A percentile compares a stretch with the other conserved stretches of the same genome.
These are phyloP conservation scores for Discoglossus pictus DNA, from an alignment of 2,797 vertebrate species.

Conservation along the genomic window DNA sequence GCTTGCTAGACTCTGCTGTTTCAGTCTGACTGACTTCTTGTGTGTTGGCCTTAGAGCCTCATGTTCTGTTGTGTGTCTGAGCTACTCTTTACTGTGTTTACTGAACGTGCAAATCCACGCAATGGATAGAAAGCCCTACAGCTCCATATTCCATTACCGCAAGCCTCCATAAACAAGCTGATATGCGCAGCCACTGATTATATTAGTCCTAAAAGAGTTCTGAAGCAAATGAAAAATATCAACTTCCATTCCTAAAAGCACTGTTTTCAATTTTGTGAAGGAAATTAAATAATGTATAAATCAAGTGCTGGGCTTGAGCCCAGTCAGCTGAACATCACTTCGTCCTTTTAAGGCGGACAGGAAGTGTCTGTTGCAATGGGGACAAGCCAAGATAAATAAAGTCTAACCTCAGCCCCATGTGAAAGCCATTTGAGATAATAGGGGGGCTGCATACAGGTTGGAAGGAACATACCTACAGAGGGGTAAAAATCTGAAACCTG, in stretches of 20 bases:
- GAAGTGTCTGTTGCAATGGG: conserved; percentile 81
- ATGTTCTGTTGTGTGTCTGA: conserved; percentile 41
- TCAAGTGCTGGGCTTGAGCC: conserved; percentile 75
- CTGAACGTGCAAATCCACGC: conserved; percentile 35
- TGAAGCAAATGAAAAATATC: conserved; percentile 78
- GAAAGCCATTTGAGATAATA: conserved; percentile 87
- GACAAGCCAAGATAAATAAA: conserved; percentile 86
- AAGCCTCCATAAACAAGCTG: conserved; percentile 70
- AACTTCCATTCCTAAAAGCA: conserved; percentile 72
- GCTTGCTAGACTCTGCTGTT: conserved; percentile 1
- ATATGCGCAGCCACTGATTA: conserved; percentile 71
- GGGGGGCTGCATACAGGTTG: conserved; percentile 69
- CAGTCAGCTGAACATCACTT: conserved; percentile 83
- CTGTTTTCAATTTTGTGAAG: conserved; percentile 84
- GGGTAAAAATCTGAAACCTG: too few relatives aligned
- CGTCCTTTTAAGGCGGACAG: conserved; percentile 83
- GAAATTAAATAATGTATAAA: conserved; percentile 93
- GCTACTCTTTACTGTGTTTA: conserved; percentile 45
- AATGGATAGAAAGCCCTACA: conserved; percentile 48
- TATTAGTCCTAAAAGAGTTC: conserved; percentile 72
- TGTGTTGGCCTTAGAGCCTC: conserved; percentile 22
- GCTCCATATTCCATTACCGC: conserved; percentile 64
- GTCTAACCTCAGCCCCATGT: conserved; percentile 84
- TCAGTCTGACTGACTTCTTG: conserved; percentile 17
- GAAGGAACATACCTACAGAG: conserved; percentile 66